phyloP scores from a whole-genome alignment of 2,888 invertebrate species.

The Thera britannica region DNA sequence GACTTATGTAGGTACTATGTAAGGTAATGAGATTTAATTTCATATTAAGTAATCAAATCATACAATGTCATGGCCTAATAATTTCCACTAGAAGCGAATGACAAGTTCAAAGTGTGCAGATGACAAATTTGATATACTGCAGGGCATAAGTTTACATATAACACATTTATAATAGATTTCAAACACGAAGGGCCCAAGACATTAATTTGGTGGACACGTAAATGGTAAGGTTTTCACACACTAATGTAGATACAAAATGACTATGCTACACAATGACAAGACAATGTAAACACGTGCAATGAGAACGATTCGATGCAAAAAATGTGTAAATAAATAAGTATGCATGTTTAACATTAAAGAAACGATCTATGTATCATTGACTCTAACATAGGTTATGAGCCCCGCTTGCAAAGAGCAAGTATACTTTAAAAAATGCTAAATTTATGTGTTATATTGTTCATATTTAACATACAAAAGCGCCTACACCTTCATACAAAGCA shows the following conservation, averaged over 20 bases:
- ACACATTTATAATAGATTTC: constrained; percentile 7
- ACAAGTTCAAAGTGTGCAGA: constrained; percentile 33
- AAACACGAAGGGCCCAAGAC: constrained; percentile 5
- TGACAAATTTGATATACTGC: constrained; percentile 2
- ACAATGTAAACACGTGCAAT: constrained; percentile 25
- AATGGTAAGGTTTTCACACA: constrained; percentile 20
- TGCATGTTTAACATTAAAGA: constrained; percentile 10
- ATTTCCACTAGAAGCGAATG: constrained; percentile 46
- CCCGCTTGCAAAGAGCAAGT: constrained; percentile 11
- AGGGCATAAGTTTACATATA: constrained; percentile 9
- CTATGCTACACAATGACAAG: constrained; percentile 27
- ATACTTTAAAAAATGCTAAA: constrained; percentile 43
- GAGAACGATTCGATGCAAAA: no score
- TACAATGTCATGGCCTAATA: constrained; percentile 50
- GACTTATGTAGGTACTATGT: constrained; percentile 29
- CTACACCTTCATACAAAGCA: constrained; percentile 64
- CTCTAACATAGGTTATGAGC: constrained; percentile 12
- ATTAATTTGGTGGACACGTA: constrained; percentile 15
- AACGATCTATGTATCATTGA: constrained; percentile 14
- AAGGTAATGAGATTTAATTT: constrained; percentile 19
- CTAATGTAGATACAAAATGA: constrained; percentile 30
- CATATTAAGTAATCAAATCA: constrained; percentile 13
- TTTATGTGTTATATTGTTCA: constrained; percentile 47
- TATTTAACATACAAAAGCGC: constrained; percentile 55
- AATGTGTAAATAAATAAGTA: constrained; percentile 23